Evolutionary conservation across 1,140 invertebrate genomes (phyloP), one percentile per base, ranked within the genome.

Genomic region (Drosophila nigromelanica): DNA sequence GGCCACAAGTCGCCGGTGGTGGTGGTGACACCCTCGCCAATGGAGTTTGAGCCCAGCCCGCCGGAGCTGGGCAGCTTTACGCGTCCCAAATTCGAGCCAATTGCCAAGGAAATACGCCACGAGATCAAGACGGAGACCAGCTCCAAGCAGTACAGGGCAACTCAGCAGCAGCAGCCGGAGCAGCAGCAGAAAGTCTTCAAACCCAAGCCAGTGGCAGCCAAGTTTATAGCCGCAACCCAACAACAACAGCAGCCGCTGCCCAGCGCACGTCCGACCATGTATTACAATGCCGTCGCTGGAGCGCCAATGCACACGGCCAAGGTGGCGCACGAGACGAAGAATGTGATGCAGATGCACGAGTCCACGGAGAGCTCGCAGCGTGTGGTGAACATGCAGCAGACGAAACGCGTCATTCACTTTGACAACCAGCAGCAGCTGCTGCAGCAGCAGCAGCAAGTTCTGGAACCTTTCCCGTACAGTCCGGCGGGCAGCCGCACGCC

Each of bases 351-450:
- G 71, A 95, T 95, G 93, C 94, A 95, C 64, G 95, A 95, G 80
- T 94, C 95, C 0, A 95, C 94, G 3, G 94, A 95, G 75, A 94
- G 93, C 27, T 93, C 93, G 8, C 92, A 94, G 63, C 92, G 95
- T 45, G 94, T 95, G 27, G 93, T 95, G 6, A 95, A 94, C 51
- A 93, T 95, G 40, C 94, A 95, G 73, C 95, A 95, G 83, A 96
- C 94, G 0, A 95, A 94, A 56, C 92, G 94, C 21, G 93, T 95
- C 5, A 95, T 95, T 24, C 95, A 95, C 74, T 95, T 95, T 52
- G 94, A 94, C 8, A 94, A 55, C 86, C 92, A 76, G 39, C 86
- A 67, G 68, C 77, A 91, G 78, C 81, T 91, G 18, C 52, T n/a
- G n/a, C n/a, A 73, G n/a, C 27, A 81, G 90, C 50, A 42, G 63